Conservation (phyloP, 2,888 invertebrate species). For the Furcula furcula region DNA sequence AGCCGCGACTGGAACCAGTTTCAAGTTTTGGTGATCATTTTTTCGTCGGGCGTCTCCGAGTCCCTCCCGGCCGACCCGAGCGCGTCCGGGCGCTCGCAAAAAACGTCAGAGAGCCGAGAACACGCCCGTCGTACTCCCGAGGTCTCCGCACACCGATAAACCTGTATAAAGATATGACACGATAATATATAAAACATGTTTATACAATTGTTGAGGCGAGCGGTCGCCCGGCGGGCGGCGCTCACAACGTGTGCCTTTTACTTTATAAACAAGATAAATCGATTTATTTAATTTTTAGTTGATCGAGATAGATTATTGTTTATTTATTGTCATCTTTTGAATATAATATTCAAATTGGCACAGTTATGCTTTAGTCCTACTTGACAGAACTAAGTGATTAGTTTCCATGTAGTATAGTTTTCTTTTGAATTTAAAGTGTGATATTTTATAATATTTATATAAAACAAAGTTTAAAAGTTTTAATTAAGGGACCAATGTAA, state of each 20-base stretch:
- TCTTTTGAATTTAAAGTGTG: constrained; percentile 81
- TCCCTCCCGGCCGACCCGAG: constrained; percentile 36
- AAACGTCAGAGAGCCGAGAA: constrained; percentile 52
- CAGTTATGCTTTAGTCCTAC: constrained; percentile 75
- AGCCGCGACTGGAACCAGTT: constrained; percentile 67
- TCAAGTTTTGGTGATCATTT: constrained; percentile 72
- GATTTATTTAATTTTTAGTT: constrained; percentile 80
- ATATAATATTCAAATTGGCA: constrained; percentile 77
- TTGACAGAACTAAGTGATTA: constrained; percentile 77
- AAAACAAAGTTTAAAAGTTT: constrained; percentile 79
- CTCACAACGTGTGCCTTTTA: constrained; percentile 72
- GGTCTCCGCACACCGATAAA: constrained; percentile 53
- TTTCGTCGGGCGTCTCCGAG: constrained; percentile 56
- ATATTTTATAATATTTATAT: constrained; percentile 80
- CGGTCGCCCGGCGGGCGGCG: constrained; percentile 34
- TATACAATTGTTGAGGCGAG: constrained; percentile 39
- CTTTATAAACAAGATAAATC: constrained; percentile 70
- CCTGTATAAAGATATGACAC: constrained; percentile 56
- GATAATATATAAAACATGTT: constrained; percentile 56
- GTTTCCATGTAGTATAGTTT: constrained; percentile 76
- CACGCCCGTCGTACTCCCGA: constrained; percentile 63
- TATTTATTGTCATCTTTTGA: constrained; percentile 79
- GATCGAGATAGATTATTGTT: constrained; percentile 77
- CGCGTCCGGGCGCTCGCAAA: constrained; percentile 55
- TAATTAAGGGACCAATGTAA: constrained; percentile 81